These are phyloP conservation scores for Epizoanthus scotinus DNA, from an alignment of 92 coral and sea anemone genomes.

Conservation along the genomic window DNA sequence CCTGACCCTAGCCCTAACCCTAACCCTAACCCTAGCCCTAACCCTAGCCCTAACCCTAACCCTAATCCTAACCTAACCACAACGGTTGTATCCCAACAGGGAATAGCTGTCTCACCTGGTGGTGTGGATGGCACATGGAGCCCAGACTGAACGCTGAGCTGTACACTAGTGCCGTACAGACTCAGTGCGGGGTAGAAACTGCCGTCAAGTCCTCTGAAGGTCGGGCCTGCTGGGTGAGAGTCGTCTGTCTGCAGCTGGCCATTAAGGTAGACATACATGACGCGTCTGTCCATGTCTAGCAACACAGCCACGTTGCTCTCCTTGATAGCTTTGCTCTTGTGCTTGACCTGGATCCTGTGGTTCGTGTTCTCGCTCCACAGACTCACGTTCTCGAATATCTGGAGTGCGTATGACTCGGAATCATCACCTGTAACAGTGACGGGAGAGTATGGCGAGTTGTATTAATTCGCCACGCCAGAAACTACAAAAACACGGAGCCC, in stretches of 20 bases:
- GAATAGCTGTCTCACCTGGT: slow-evolving; percentile 53
- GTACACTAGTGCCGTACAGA: slow-evolving; percentile 71
- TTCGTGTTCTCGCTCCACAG: slow-evolving; percentile 73
- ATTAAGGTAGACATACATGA: slow-evolving; percentile 75
- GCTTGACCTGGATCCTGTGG: slow-evolving; percentile 70
- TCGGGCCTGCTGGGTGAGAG: slow-evolving; percentile 79
- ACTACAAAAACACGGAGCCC: too few relatives aligned
- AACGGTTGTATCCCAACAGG: too few relatives aligned
- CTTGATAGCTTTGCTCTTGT: slow-evolving; percentile 69
- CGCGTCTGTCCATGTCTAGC: slow-evolving; percentile 64
- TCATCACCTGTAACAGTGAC: slow-evolving; percentile 59
- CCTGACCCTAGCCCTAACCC: too few relatives aligned
- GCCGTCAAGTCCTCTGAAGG: slow-evolving; percentile 73
- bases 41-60: too few relatives aligned
- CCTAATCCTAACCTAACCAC: too few relatives aligned
- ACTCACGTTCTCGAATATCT: slow-evolving; percentile 71
- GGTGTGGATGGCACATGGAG: slow-evolving; percentile 56
- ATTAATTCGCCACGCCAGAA: too few relatives aligned
- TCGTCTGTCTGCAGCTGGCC: slow-evolving; percentile 83
- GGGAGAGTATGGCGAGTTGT: not conserved
- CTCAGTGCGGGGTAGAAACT: slow-evolving; percentile 72
- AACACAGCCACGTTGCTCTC: slow-evolving; percentile 81
- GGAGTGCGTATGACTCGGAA: slow-evolving; percentile 68
- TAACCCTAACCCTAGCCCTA: too few relatives aligned
- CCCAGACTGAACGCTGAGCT: slow-evolving; percentile 70